These are phyloP conservation scores for Prenolepis imparis DNA, from an alignment of 2,888 invertebrate species.

Conservation along the genomic window DNA sequence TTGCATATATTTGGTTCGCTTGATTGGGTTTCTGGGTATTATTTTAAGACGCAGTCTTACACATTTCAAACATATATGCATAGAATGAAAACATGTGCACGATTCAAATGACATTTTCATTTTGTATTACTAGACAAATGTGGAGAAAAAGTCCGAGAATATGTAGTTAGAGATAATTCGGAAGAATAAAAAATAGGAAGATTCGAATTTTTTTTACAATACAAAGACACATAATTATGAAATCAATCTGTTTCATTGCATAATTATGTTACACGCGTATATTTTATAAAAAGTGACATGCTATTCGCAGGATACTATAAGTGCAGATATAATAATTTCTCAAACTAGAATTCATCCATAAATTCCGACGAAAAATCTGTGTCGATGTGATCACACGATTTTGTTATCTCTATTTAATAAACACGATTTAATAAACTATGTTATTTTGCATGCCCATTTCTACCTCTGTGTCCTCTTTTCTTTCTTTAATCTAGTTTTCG, in stretches of 20 bases:
- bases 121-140: background rate
- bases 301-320: background rate
- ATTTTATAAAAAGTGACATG: background rate
- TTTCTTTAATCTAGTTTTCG: slow-evolving; percentile 55
- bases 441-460: slow-evolving; percentile 70
- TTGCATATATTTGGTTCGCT: background rate
- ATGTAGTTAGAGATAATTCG: background rate
- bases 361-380: background rate
- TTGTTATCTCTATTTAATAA: too few species aligned
- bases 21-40: background rate
- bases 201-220: background rate
- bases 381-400: background rate
- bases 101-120: background rate
- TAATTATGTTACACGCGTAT: background rate
- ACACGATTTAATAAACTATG: background rate
- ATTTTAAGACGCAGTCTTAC: background rate
- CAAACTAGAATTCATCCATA: background rate
- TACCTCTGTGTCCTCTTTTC: slow-evolving; percentile 58
- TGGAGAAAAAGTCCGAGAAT: background rate
- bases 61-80: background rate
- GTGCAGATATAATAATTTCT: background rate
- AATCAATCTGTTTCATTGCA: background rate
- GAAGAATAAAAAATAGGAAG: background rate
- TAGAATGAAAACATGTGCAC: background rate
- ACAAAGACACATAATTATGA: background rate